Conservation (phyloP, 2,113 vertebrate species). For the Chloropsis cyanopogon region DNA sequence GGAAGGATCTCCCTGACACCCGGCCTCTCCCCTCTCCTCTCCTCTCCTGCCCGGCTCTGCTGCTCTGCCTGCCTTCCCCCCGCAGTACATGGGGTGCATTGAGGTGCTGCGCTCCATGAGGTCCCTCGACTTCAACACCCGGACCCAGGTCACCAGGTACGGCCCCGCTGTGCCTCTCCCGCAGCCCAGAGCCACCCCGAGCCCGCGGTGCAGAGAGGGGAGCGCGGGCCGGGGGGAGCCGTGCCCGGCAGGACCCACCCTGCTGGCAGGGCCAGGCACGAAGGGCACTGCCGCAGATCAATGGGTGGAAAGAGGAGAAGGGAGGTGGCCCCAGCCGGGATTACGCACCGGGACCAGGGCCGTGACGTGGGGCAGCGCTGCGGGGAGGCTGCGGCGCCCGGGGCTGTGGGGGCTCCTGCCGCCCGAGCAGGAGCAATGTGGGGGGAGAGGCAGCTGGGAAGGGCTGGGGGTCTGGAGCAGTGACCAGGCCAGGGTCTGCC, state of each 20-base stretch:
- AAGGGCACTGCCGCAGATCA: not conserved
- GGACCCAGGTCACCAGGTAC: conserved; percentile 96
- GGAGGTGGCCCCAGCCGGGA: not conserved
- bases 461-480: not conserved
- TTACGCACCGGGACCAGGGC: not conserved
- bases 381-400: fast-evolving
- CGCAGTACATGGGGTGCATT: conserved; percentile 96
- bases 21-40: not conserved
- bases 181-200: fast-evolving
- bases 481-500: not conserved
- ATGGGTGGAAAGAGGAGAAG: conserved; percentile 36
- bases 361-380: not conserved
- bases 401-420: not conserved
- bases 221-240: not conserved
- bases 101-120: conserved; percentile 95
- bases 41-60: not conserved
- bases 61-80: not conserved
- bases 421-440: fast-evolving
- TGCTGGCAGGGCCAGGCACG: fast-evolving
- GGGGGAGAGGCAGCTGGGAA: not conserved
- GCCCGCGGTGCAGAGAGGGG: fast-evolving
- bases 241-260: not conserved
- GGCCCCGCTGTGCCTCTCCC: fast-evolving
- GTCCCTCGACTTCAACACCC: conserved; percentile 92
- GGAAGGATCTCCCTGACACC: not conserved